Base-by-base conservation (phyloP, 1,140 invertebrate species). In the Cheumatopsyche charites region DNA sequence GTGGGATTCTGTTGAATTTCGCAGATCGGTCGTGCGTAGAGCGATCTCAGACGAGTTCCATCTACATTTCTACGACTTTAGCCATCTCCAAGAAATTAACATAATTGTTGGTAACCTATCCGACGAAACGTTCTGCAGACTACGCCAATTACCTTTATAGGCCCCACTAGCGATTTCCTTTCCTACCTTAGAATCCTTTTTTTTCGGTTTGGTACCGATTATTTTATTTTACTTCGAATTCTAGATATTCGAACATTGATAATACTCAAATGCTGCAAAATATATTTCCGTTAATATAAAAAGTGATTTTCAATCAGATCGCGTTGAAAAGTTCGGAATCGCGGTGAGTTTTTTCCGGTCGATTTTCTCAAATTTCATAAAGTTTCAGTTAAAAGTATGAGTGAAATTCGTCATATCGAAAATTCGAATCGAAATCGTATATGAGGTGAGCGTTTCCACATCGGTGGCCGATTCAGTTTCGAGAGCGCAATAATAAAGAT, bases 31-130 rank as follows among this genome's bases (percentile, higher is more conserved):
- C 65, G 73, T 74, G 73, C 73, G 73, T 74, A 71, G 70, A 58
- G 66, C n/a, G 47, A 52, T 15, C 29, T 36, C 9, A 36, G 29
- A 7, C 4, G 47, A 17, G 13, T 52, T 15, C 47, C 15, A 17
- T 36, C 29, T 36, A 7, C 47, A 17, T 52, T 19, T 52, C 47
- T 17, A 17, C 47, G 5, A 71, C 69, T 70, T 25, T 36, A 71
- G 73, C 58, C 47, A 61, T 49, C 19, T 67, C 58, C 58, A 17
- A 47, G 17, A 62, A 74, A 70, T 71, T 74, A 74, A 67, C 73
- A 74, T 71, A 74, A 74, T 74, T 74, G 69, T 43, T 69, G 65
- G 69, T 71, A 74, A 74, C 68, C 68, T 67, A 71, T 71, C 68
- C 45, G 45, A 17, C 15, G 45, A 17, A 17, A 9, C 47, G 47